phyloP scores from a whole-genome alignment of 2,888 invertebrate genomes.

The Ochlodes sylvanus region DNA sequence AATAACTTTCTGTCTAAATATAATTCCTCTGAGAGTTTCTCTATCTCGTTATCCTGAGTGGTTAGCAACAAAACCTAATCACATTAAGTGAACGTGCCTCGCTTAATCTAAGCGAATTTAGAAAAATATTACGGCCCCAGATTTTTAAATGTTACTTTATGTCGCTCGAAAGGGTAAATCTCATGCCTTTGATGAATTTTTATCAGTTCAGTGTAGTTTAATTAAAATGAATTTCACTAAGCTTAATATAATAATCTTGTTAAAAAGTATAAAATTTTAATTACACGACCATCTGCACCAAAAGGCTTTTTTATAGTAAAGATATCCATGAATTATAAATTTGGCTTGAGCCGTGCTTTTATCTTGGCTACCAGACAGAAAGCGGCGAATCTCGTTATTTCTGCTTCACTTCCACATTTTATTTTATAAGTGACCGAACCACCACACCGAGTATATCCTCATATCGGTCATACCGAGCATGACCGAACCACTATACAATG shows the following conservation, averaged over 20 bases:
- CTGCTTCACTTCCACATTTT: too few relatives aligned
- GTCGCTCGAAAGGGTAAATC: background rate
- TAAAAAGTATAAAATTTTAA: too few relatives aligned
- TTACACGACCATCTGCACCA: too few relatives aligned
- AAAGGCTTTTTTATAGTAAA: too few relatives aligned
- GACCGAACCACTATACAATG: too few relatives aligned
- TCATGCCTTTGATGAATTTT: conserved; percentile 16
- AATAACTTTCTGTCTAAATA: conserved; percentile 47
- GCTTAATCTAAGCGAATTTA: conserved; percentile 40
- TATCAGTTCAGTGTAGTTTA: background rate
- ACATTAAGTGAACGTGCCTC: conserved; percentile 57
- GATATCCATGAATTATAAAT: too few relatives aligned
- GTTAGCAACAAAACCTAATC: conserved; percentile 60
- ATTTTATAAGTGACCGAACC: too few relatives aligned
- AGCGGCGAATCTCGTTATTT: too few relatives aligned
- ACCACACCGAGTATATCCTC: too few relatives aligned
- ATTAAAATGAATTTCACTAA: background rate
- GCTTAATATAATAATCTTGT: background rate
- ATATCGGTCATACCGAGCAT: too few relatives aligned
- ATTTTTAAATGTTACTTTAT: conserved; percentile 24
- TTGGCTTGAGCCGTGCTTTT: too few relatives aligned
- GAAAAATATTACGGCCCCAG: conserved; percentile 32
- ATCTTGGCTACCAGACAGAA: too few relatives aligned
- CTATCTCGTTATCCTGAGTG: conserved; percentile 68
- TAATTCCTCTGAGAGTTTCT: conserved; percentile 59